Percentiles rank a stretch among this genome's conserved stretches.
These are phyloP conservation scores for Phaethornis superciliosus DNA, from an alignment of 2,113 vertebrate genomes.

Conservation along the genomic window DNA sequence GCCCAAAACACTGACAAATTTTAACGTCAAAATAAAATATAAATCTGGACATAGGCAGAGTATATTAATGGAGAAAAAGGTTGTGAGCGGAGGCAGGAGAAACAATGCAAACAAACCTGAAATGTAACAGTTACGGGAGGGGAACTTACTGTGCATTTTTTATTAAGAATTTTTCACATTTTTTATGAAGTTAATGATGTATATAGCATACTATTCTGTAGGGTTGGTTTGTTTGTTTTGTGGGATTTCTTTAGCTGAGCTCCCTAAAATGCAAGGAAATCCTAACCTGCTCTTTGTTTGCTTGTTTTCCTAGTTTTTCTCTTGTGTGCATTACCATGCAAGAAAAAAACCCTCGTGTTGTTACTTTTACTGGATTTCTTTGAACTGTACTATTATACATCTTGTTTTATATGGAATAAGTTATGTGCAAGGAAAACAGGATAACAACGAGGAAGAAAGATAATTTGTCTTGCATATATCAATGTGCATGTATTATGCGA, in stretches of 20 bases:
- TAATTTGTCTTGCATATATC: background rate
- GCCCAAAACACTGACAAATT: background rate
- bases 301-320: conserved; percentile 58
- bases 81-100: background rate
- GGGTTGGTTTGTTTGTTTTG: too few species aligned
- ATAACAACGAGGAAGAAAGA: conserved; percentile 48
- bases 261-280: background rate
- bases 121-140: background rate
- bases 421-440: conserved; percentile 42
- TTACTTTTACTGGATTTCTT: conserved; percentile 25
- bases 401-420: conserved; percentile 10
- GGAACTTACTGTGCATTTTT: background rate
- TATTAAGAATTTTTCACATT: background rate
- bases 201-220: background rate
- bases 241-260: background rate
- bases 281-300: conserved; percentile 48
- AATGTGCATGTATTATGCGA: conserved; percentile 18
- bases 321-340: conserved; percentile 39
- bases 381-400: background rate
- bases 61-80: background rate
- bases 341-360: conserved; percentile 14
- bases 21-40: background rate
- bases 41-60: background rate
- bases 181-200: background rate
- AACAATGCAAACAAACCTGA: background rate